Base-by-base conservation (phyloP, 2,113 vertebrate species). In the Lota lota region DNA sequence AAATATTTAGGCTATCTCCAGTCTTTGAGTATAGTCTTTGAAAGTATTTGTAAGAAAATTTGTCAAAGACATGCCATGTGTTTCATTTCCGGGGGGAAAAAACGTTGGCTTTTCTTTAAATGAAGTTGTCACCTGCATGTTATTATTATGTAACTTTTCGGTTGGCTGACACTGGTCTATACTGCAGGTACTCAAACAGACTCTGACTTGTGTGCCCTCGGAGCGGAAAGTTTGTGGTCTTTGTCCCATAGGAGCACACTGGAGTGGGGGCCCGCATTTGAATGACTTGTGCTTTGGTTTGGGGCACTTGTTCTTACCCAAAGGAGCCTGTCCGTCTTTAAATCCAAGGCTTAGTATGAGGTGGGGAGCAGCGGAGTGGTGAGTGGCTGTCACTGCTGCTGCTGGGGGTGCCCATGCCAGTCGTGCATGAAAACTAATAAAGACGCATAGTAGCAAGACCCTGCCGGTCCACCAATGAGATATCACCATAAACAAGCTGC, bases 401-500 rank as follows among this genome's bases (percentile, higher is more conserved):
- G 75, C 78, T 28, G 50, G 67, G 68, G 77, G 40, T 78, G 78
- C 74, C 73, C 74, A 78, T 63, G 61, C 78, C 85, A 85, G 74
- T 75, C 80, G 72, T 66, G 83, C 75, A 70, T 68, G 69, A 67
- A 84, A 80, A 56, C 85, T 89, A 89, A 92, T 90, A 85, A 90
- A 91, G 90, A 90, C 72, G 17, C 79, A 87, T 65, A 79, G 73
- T 83, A 86, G 83, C 81, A 85, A 83, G 83, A 87, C 80, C 84
- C 79, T 19, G 72, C 73, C 79, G 74, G 83, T 80, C 80, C 78
- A 81, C 80, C 86, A 90, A 82, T 86, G 77, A 87, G 81, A 89
- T 86, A 82, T 90, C 87, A 89, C 80, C 74, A 73, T 86, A 88
- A 91, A 89, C 88, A 91, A 88, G 85, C 89, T 88, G 80, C 90